Percentiles rank a stretch among this genome's conserved stretches.
Conservation (phyloP, 2,113 vertebrate species). For the Anarrhichthys ocellatus region DNA sequence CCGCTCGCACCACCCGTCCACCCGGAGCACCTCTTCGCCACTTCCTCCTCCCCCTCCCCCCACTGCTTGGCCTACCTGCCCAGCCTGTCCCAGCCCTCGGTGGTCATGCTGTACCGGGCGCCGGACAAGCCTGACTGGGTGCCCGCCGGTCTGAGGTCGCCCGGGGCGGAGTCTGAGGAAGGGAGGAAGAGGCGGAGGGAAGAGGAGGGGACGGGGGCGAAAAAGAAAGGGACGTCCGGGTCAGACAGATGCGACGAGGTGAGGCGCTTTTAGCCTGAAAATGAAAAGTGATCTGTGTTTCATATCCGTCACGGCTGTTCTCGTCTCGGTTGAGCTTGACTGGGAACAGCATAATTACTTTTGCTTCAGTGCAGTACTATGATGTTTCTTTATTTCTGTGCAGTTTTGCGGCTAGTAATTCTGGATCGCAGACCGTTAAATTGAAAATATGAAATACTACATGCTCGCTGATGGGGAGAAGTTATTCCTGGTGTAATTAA, state of each 20-base stretch:
- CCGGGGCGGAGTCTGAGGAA: constrained; percentile 24
- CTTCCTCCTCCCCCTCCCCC: constrained; percentile 63
- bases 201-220: constrained; percentile 73
- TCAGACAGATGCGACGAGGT: constrained; percentile 58
- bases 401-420: background rate
- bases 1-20: constrained; percentile 48
- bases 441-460: constrained; percentile 30
- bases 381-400: background rate
- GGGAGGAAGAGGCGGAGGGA: constrained; percentile 70
- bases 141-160: constrained; percentile 50
- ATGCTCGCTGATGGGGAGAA: constrained; percentile 9
- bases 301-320: background rate
- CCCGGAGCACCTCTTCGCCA: constrained; percentile 69
- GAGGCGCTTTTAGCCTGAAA: background rate
- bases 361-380: background rate
- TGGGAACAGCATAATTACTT: background rate
- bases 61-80: constrained; percentile 84
- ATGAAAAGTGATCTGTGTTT: background rate
- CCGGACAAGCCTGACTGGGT: constrained; percentile 8
- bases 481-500: constrained; percentile 36
- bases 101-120: constrained; percentile 87
- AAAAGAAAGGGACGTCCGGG: constrained; percentile 55
- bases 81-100: constrained; percentile 85
- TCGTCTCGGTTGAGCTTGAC: background rate
- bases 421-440: constrained; percentile 10